Evolutionary conservation across 2,797 vertebrate species (phyloP).

Genomic region (Gymnopithys bicolor): DNA sequence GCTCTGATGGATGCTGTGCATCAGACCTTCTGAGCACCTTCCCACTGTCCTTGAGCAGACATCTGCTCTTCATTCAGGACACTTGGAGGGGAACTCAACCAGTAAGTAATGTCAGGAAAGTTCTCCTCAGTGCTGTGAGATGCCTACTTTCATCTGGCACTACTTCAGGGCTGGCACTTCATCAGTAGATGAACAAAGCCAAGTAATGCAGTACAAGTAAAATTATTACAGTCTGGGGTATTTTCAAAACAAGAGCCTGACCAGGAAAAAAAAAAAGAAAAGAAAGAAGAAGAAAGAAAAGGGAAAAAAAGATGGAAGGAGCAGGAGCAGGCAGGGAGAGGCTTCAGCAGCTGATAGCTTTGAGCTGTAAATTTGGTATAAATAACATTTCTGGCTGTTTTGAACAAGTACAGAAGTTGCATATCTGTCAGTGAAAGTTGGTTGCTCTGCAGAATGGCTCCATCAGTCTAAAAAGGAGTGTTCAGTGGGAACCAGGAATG

Average conservation of each 20-base stretch:
- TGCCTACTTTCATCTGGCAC: slow-evolving; percentile 55
- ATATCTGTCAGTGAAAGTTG: slow-evolving; percentile 13
- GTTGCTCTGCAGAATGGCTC: neutral
- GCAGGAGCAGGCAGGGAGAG: neutral
- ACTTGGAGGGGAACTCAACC: neutral
- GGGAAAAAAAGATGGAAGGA: neutral
- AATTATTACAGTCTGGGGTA: slow-evolving; percentile 29
- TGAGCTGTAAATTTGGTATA: slow-evolving; percentile 21
- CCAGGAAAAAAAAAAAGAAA: neutral
- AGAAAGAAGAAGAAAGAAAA: too few species aligned
- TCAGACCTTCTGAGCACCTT: neutral
- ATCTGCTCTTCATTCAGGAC: neutral
- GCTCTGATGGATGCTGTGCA: neutral
- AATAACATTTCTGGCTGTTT: slow-evolving; percentile 19
- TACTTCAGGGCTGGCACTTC: slow-evolving; percentile 55
- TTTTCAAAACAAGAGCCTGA: slow-evolving; percentile 52
- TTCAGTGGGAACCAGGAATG: neutral
- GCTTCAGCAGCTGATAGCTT: neutral
- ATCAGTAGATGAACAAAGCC: slow-evolving; percentile 56
- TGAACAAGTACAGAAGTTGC: neutral
- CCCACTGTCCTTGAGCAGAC: neutral
- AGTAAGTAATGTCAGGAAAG: neutral
- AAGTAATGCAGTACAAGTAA: slow-evolving; percentile 22
- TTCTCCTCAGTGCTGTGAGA: neutral
- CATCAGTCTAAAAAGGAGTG: slow-evolving; percentile 6